phyloP scores from a whole-genome alignment of 1,140 invertebrate species.

The Trachymyrmex cornetzi region DNA sequence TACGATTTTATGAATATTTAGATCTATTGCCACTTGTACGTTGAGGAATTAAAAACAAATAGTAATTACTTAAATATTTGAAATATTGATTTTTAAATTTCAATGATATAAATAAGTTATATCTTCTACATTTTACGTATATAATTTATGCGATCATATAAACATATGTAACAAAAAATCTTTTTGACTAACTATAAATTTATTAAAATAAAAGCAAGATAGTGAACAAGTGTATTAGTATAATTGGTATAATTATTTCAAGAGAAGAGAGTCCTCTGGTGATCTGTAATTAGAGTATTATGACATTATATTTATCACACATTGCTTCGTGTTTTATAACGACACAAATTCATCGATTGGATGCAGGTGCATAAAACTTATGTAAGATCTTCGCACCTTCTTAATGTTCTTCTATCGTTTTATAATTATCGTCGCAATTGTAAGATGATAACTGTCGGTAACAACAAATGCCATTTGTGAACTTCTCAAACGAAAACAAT shows the following conservation, averaged over 20 bases:
- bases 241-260: not conserved
- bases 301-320: not conserved
- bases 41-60: not conserved
- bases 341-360: constrained; percentile 2
- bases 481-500: constrained; percentile 46
- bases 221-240: not conserved
- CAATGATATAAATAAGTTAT: not conserved
- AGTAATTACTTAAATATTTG: not conserved
- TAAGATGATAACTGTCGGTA: constrained; percentile 30
- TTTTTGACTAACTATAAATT: not conserved
- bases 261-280: not conserved
- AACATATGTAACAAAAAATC: constrained; percentile 1
- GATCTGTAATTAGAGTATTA: not conserved
- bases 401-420: constrained; percentile 16
- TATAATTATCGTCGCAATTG: constrained; percentile 23
- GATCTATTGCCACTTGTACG: not conserved
- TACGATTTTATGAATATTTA: not conserved
- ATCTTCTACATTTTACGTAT: not conserved
- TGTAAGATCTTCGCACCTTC: constrained; percentile 32
- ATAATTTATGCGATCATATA: not conserved
- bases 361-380: constrained; percentile 51
- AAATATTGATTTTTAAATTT: not conserved
- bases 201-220: not conserved
- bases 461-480: not conserved
- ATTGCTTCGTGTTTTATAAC: not conserved